Conservation (phyloP, 2,113 vertebrate genomes). For the Python bivittatus region DNA sequence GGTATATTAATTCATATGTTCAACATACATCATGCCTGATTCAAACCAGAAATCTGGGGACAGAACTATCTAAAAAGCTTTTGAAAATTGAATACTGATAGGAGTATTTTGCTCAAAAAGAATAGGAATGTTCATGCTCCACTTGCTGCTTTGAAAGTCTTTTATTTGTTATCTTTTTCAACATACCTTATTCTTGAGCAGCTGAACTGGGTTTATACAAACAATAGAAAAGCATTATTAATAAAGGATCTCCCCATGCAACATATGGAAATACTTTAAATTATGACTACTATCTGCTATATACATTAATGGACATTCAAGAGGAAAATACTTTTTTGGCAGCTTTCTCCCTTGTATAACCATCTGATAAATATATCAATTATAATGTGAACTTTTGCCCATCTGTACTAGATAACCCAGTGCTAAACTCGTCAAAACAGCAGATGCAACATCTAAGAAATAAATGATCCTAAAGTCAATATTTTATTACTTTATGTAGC, state of each 20-base stretch:
- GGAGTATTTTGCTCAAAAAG: background rate
- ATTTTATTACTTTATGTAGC: constrained; percentile 9
- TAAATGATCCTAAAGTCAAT: background rate
- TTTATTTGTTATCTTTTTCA: background rate
- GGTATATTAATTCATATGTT: constrained; percentile 9
- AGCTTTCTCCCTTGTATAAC: constrained; percentile 12
- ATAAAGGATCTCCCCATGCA: background rate
- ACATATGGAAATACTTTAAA: constrained; percentile 10
- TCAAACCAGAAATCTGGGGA: constrained; percentile 17
- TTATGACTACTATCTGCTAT: constrained; percentile 4
- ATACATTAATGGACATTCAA: background rate
- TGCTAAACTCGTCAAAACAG: background rate
- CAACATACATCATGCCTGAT: background rate
- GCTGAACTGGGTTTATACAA: constrained; percentile 13
- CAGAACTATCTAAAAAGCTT: background rate
- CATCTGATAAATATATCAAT: constrained; percentile 4
- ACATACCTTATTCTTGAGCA: background rate
- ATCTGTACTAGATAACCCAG: background rate
- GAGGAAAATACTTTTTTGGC: constrained; percentile 11
- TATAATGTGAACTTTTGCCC: constrained; percentile 16
- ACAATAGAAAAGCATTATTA: constrained; percentile 3
- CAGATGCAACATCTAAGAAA: constrained; percentile 20
- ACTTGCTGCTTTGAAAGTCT: background rate
- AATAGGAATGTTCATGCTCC: background rate
- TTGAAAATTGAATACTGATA: constrained; percentile 1